Percentiles rank a stretch among this genome's conserved stretches.
Conservation (phyloP, 2,113 vertebrate genomes). For the Albula goreensis region DNA sequence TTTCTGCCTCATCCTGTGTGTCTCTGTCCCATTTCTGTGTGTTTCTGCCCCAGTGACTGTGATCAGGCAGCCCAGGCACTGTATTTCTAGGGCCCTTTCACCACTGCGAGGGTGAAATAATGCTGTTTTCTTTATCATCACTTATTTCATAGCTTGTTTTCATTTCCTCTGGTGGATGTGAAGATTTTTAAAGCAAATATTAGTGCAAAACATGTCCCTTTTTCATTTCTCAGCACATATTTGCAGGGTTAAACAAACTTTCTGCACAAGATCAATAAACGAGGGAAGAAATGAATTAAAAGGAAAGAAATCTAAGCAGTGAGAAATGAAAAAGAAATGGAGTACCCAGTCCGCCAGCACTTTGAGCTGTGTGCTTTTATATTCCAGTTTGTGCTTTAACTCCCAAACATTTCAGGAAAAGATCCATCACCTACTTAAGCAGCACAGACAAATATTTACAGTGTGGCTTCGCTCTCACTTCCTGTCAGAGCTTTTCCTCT, state of each 20-base stretch:
- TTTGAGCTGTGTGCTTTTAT: background rate
- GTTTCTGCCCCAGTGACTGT: too few species aligned
- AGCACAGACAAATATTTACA: slow-evolving; percentile 3
- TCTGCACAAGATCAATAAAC: background rate
- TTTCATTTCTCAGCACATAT: background rate
- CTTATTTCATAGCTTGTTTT: slow-evolving; percentile 3
- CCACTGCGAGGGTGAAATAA: too few species aligned
- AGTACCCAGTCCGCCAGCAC: background rate
- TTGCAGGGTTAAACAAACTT: background rate
- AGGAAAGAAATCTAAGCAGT: too few species aligned
- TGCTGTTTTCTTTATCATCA: background rate
- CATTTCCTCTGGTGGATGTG: background rate
- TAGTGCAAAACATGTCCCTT: background rate
- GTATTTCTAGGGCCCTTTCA: background rate
- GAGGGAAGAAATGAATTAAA: too few species aligned
- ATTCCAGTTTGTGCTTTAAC: background rate
- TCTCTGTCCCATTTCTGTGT: too few species aligned
- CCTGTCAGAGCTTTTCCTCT: background rate
- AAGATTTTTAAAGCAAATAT: background rate
- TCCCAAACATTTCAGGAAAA: background rate
- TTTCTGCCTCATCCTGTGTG: too few species aligned
- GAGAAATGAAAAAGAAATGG: background rate
- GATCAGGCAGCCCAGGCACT: too few species aligned
- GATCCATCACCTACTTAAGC: background rate
- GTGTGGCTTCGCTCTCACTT: background rate